Evolutionary conservation across 2,113 vertebrate species (phyloP).

Genomic region (Mus pahari): DNA sequence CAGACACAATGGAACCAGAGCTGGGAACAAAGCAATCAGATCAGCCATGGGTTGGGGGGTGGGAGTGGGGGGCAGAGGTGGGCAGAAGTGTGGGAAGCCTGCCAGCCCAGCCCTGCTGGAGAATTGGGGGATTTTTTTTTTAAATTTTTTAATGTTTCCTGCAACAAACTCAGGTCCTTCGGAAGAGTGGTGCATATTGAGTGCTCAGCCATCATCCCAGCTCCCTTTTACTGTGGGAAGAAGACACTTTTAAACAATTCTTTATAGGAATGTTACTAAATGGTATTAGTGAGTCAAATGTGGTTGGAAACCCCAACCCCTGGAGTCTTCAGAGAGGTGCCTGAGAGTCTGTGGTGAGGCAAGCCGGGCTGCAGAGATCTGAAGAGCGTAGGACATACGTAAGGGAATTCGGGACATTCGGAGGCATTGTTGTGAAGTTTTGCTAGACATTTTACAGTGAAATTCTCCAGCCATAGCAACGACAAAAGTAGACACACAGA

Average conservation of each 20-base stretch:
- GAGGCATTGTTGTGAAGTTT: background rate
- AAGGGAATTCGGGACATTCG: background rate
- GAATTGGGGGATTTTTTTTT: too few species aligned
- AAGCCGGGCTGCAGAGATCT: background rate
- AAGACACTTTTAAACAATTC: background rate
- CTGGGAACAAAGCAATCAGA: too few species aligned
- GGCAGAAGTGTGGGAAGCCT: too few species aligned
- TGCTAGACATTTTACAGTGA: background rate
- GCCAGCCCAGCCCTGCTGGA: too few species aligned
- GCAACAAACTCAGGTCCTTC: background rate
- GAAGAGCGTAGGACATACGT: background rate
- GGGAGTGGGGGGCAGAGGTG: too few species aligned
- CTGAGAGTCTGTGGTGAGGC: fast-evolving
- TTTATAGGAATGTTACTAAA: constrained; percentile 3
- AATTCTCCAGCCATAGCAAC: background rate
- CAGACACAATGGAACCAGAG: too few species aligned
- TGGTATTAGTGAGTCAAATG: background rate
- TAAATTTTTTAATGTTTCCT: too few species aligned
- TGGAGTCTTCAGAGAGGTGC: background rate
- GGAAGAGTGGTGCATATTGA: background rate
- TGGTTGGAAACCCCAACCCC: background rate
- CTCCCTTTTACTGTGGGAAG: too few species aligned
- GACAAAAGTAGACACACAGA: background rate
- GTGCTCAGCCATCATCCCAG: background rate
- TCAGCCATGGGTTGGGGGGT: too few species aligned